Evolutionary conservation across 2,113 vertebrate species (phyloP), one percentile per base, ranked within the genome.

Genomic region (Mormyrus iriodes): DNA sequence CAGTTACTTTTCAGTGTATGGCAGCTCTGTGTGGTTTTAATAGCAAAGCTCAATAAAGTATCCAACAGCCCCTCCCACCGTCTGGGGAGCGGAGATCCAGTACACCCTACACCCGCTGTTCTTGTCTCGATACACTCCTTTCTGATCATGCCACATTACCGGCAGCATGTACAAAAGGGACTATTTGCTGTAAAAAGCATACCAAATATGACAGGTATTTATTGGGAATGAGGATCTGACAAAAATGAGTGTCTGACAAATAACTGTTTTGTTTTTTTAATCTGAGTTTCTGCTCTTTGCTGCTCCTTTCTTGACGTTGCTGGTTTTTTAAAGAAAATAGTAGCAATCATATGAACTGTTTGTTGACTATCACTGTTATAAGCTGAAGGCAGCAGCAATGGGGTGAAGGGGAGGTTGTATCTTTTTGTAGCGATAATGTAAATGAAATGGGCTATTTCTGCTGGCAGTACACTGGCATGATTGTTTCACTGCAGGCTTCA

Each of bases 101-200:
- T 65, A n/a, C 85, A 42, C 48, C 8, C n/a, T 10, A 27, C n/a
- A 3, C 35, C 42, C 24, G 24, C 89, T 39, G 27, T 44, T 87
- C 53, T 83, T 17, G 76, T 55, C 84, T 76, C 31, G 88, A 58
- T 65, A 88, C 87, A 53, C 52, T 9, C 76, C 46, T 89, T 79
- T 89, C 87, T 76, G 69, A 90, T 83, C 65, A 96, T 93, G 92
- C 93, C 92, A 92, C 88, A 58, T 10, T 76, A 91, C 73, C 93
- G 94, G 94, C 93, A 94, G 94, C 94, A 93, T 92, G 93, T 93
- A 55, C 55, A 24, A 10, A 69, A 89, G 89, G 42, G 73, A 88
- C 76, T 88, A 69, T 87, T 65, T 55, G 19, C 88, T 31, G n/a
- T 53, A 10, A 90, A 91, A 91, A 89, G n/a, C n/a, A n/a, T n/a